These are phyloP conservation scores for Cephalopterus ornatus DNA, from an alignment of 2,113 vertebrate species.

Conservation along the genomic window DNA sequence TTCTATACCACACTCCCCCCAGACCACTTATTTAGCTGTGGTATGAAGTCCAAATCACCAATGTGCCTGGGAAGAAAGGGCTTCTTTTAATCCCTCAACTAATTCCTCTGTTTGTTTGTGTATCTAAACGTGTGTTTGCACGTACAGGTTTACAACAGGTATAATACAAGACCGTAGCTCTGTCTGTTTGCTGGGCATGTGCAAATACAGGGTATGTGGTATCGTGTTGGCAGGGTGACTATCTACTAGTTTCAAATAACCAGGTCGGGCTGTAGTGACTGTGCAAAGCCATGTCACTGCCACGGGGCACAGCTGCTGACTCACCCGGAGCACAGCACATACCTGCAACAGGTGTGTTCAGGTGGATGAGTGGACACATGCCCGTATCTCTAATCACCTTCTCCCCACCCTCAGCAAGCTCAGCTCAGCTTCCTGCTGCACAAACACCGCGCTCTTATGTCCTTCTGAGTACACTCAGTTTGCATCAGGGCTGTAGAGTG, in stretches of 20 bases:
- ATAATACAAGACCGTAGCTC: not conserved
- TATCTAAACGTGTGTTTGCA: not conserved
- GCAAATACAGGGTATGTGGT: not conserved
- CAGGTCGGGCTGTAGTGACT: not conserved
- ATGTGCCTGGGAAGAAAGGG: not conserved
- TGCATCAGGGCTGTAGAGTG: rapidly evolving
- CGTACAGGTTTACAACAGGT: not conserved
- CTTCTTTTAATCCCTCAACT: not conserved
- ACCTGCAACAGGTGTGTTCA: not conserved
- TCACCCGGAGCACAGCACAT: not conserved
- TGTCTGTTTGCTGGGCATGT: not conserved
- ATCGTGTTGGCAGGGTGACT: not conserved
- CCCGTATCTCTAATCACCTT: not conserved
- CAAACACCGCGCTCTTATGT: not conserved
- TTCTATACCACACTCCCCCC: not conserved
- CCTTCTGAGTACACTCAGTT: rapidly evolving
- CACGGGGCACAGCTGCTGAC: not conserved
- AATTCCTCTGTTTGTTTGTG: not conserved
- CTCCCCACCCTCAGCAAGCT: conserved; percentile 7
- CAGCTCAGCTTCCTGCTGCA: not conserved
- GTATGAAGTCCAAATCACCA: not conserved
- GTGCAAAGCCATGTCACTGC: not conserved
- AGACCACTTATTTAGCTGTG: not conserved
- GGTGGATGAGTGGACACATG: not conserved
- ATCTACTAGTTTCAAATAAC: not conserved